A percentile compares a stretch with the other conserved stretches of the same genome.
Conservation (phyloP, 2,888 invertebrate genomes). For the Tanaodytes sp. region DNA sequence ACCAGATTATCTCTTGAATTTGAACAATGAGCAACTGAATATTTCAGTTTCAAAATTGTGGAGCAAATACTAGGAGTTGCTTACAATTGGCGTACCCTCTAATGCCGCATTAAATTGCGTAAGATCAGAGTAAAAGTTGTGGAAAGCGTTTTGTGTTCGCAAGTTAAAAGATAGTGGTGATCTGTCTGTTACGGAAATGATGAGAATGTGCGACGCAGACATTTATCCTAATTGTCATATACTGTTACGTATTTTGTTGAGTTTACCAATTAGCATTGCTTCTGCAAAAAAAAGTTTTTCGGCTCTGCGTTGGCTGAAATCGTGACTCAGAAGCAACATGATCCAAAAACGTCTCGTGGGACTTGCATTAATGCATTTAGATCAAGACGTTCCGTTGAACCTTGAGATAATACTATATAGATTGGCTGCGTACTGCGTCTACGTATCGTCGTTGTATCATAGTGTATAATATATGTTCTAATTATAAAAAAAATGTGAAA, state of each 20-base stretch:
- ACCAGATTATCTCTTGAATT: not conserved
- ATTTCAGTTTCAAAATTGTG: not conserved
- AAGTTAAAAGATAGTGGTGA: not conserved
- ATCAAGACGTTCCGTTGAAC: slow-evolving; percentile 1
- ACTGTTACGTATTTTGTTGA: not conserved
- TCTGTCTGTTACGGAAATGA: not conserved
- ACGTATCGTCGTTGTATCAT: not conserved
- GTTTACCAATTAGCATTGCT: not conserved
- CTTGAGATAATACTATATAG: slow-evolving; percentile 1
- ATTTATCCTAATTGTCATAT: not conserved
- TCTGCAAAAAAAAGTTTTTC: not conserved
- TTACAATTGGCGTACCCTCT: no score
- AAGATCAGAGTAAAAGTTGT: slow-evolving; percentile 5
- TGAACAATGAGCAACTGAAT: not conserved
- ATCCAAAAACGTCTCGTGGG: not conserved
- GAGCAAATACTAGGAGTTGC: not conserved
- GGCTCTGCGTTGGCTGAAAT: not conserved
- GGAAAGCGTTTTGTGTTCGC: slow-evolving; percentile 5
- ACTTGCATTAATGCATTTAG: not conserved
- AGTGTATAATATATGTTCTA: no score
- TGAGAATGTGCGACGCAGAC: not conserved
- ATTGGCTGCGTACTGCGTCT: slow-evolving; percentile 9
- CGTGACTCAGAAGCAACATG: not conserved
- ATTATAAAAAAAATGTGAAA: no score
- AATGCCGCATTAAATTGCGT: no score